Conservation (phyloP, 1,140 invertebrate species). For the Neodiprion virginianus region DNA sequence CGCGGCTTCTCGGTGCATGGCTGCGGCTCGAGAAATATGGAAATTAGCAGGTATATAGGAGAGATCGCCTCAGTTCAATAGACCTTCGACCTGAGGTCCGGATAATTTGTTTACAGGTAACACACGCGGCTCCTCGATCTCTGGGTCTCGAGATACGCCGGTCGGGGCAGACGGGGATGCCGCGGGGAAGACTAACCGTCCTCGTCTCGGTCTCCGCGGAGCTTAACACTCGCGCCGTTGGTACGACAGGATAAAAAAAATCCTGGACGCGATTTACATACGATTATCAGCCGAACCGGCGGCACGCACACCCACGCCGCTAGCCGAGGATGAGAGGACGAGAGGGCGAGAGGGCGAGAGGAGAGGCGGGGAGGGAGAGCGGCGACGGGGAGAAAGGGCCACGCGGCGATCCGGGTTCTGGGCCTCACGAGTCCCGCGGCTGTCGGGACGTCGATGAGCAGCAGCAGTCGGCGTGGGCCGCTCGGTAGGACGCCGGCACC, state of each 20-base stretch:
- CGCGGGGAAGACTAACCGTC: constrained; percentile 1
- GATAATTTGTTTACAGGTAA: constrained; percentile 64
- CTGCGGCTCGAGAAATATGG: constrained; percentile 50
- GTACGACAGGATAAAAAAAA: background rate
- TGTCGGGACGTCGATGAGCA: constrained; percentile 54
- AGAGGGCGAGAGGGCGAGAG: constrained; percentile 12
- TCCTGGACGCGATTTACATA: constrained; percentile 59
- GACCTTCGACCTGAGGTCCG: constrained; percentile 62
- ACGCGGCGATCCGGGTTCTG: constrained; percentile 16
- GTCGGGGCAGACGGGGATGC: background rate
- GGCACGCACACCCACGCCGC: constrained; percentile 57
- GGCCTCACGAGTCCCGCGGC: constrained; percentile 45
- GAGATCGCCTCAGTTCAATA: constrained; percentile 60
- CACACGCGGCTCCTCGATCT: constrained; percentile 49
- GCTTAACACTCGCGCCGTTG: background rate
- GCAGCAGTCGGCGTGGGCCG: constrained; percentile 57
- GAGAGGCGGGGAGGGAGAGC: background rate
- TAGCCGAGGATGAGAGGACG: constrained; percentile 19
- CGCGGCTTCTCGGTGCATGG: background rate
- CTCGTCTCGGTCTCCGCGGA: background rate
- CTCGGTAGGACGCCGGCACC: constrained; percentile 58
- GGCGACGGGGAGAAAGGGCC: constrained; percentile 7
- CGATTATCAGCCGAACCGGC: constrained; percentile 57
- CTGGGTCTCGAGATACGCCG: constrained; percentile 23
- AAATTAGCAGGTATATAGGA: constrained; percentile 51